Percentiles rank a stretch among this genome's conserved stretches.
These are phyloP conservation scores for Strigamia maritima DNA, from an alignment of 2,888 invertebrate species.

Conservation along the genomic window DNA sequence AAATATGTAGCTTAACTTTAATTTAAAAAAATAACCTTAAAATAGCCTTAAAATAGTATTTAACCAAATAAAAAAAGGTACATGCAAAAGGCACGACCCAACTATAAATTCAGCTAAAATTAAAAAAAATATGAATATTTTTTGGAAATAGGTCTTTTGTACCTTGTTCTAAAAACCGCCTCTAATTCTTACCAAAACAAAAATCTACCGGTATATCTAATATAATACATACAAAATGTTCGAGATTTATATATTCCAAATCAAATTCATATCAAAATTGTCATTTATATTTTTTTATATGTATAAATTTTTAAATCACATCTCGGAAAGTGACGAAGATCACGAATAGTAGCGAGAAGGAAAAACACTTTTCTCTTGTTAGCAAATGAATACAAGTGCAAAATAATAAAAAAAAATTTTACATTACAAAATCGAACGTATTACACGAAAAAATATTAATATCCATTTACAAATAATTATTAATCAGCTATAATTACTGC, in stretches of 20 bases:
- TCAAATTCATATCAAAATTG: neutral
- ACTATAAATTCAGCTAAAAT: neutral
- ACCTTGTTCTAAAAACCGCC: neutral
- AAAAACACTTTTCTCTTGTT: neutral
- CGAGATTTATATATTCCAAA: slow-evolving; percentile 22
- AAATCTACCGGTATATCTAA: neutral
- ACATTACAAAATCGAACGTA: neutral
- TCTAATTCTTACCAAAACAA: neutral
- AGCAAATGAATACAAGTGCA: neutral
- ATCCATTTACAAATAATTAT: slow-evolving; percentile 1
- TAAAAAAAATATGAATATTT: neutral
- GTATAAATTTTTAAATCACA: neutral
- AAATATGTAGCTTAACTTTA: neutral
- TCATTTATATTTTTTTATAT: neutral
- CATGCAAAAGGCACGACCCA: neutral
- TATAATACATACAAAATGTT: neutral
- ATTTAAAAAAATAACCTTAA: neutral
- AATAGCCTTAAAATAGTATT: neutral
- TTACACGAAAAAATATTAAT: neutral
- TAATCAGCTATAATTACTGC: neutral
- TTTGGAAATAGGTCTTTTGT: neutral
- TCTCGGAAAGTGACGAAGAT: neutral
- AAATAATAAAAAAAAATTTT: neutral
- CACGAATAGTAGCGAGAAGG: neutral
- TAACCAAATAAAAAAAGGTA: neutral